Evolutionary conservation across 2,888 invertebrate genomes (phyloP).

Genomic region (Achlya flavicornis): DNA sequence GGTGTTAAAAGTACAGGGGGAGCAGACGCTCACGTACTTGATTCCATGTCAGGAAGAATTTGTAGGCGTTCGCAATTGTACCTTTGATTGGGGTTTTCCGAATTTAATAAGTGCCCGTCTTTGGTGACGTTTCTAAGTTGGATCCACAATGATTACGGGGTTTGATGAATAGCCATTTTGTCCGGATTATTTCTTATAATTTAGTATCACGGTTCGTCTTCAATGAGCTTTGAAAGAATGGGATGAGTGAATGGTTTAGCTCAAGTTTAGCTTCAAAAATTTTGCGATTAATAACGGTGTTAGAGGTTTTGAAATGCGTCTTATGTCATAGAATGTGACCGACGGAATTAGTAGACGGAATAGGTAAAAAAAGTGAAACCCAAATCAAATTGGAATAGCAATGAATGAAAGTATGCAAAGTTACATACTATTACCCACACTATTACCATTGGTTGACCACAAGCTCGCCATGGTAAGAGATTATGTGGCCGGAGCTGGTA

Average conservation of each 20-base stretch:
- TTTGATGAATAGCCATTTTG: slow-evolving; percentile 13
- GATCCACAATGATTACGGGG: slow-evolving; percentile 17
- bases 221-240: not conserved
- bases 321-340: no score
- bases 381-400: no score
- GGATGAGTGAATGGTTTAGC: not conserved
- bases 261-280: not conserved
- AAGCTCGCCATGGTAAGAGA: no score
- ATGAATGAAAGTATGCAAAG: no score
- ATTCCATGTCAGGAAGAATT: slow-evolving; percentile 65
- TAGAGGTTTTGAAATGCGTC: not conserved
- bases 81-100: slow-evolving; percentile 68
- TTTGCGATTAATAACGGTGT: not conserved
- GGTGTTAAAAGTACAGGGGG: slow-evolving; percentile 46
- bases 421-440: no score
- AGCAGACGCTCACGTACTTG: slow-evolving; percentile 55
- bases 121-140: slow-evolving; percentile 29
- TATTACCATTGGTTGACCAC: no score
- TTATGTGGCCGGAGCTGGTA: no score
- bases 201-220: not conserved
- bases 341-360: no score
- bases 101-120: slow-evolving; percentile 61
- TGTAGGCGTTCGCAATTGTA: slow-evolving; percentile 74
- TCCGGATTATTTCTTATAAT: not conserved
- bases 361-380: no score